A percentile compares a stretch with the other conserved stretches of the same genome.
These are phyloP conservation scores for Pachyramphus minor DNA, from an alignment of 2,113 vertebrate genomes.

Conservation along the genomic window DNA sequence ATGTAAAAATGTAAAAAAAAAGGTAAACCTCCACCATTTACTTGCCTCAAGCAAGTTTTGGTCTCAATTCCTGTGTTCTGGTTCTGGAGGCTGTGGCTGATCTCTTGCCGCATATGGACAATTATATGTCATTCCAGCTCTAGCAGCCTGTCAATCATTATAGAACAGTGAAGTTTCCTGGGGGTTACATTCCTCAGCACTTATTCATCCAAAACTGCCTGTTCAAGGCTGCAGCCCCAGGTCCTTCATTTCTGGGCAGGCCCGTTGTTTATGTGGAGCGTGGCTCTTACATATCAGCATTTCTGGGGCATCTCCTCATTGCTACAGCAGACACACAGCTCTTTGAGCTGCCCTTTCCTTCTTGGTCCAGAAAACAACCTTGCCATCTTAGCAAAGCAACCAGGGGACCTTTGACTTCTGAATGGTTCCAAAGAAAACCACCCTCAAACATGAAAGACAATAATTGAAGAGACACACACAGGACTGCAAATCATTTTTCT, in stretches of 20 bases:
- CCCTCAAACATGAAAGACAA: neutral
- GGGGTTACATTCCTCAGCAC: neutral
- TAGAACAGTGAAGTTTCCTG: neutral
- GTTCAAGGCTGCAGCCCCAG: neutral
- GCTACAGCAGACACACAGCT: accelerated
- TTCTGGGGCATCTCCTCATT: neutral
- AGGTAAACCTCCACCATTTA: accelerated
- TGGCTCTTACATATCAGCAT: neutral
- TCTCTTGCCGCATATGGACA: neutral
- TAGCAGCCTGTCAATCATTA: neutral
- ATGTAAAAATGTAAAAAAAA: too few relatives aligned
- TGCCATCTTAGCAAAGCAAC: neutral
- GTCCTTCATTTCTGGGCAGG: neutral
- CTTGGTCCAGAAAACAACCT: neutral
- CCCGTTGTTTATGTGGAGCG: neutral
- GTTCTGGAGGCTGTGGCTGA: neutral
- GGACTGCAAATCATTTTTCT: neutral
- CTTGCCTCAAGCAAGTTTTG: neutral
- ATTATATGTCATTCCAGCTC: neutral
- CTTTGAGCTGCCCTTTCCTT: neutral
- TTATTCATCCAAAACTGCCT: neutral
- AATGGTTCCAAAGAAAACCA: neutral
- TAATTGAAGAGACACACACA: neutral
- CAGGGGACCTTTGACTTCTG: neutral
- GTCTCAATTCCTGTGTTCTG: neutral